Base-by-base conservation (phyloP, 2,888 invertebrate genomes). In the Elysia crispata region DNA sequence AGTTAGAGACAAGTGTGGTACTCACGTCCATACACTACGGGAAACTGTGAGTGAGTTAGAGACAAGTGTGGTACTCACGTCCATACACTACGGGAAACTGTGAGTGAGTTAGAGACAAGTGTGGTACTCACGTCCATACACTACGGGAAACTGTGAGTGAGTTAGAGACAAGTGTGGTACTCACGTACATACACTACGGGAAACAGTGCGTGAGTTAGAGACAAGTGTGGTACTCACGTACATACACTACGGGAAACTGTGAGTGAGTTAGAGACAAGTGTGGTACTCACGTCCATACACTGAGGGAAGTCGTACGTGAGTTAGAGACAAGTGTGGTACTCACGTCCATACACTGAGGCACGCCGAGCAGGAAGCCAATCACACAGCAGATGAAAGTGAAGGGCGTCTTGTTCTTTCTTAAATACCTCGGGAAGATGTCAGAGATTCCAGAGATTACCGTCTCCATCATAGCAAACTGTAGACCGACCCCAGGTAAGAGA, bases 381-480 rank as follows among this genome's bases (percentile, higher is more conserved):
- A 88, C 74, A 83, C 91, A 91, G 70, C 83, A 79, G 31, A 86
- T 41, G 50, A 89, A 84, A 0, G 89, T 90, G 70, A 90, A 87
- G 8, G 85, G 73, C 1, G 84, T 79, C 80, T 90, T 91, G 50
- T 82, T 78, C 70, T 82, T 85, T n/a, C 88, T 81, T 13, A 91
- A 85, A 11, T 83, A 62, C 0, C 25, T 73, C 6, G 90, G 90
- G 79, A 88, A 90, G 25, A 90, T 85, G 82, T 91, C 91, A 0
- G 86, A 83, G 23, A 90, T 81, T 8, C 88, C 90, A 50, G 89
- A 89, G 66, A 90, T 87, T 1, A 91, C 87, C 0, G 89, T 89
- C 82, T 91, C 90, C 87, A 91, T 89, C 87, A 89, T 88, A 15
- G 88, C 90, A 83, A 91, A 90, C 91, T 91, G 84, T 6, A 70